Evolutionary conservation across 1,140 invertebrate genomes (phyloP).

Genomic region (Bombyx mandarina): DNA sequence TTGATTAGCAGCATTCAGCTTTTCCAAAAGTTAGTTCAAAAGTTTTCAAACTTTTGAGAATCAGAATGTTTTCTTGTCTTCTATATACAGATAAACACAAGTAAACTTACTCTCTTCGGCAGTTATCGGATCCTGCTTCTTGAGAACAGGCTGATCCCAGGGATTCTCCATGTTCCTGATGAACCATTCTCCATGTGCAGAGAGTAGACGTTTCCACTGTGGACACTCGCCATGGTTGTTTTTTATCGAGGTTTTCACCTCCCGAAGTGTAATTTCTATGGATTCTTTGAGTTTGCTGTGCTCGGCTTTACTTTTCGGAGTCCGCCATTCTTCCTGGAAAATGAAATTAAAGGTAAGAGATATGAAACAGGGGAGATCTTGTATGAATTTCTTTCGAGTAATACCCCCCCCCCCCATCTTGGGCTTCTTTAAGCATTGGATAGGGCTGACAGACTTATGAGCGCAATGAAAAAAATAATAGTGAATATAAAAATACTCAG

Average conservation of each 20-base stretch:
- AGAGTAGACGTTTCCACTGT: slow-evolving; percentile 37
- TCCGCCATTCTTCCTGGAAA: slow-evolving; percentile 49
- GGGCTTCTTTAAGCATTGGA: too few relatives aligned
- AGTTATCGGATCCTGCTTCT: slow-evolving; percentile 32
- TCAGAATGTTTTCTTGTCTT: too few relatives aligned
- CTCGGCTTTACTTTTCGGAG: slow-evolving; percentile 32
- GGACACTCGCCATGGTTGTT: slow-evolving; percentile 16
- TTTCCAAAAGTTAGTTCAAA: too few relatives aligned
- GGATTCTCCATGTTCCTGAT: slow-evolving; percentile 38
- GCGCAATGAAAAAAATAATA: too few relatives aligned
- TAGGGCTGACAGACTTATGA: too few relatives aligned
- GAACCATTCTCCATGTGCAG: slow-evolving; percentile 39
- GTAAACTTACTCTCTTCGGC: slow-evolving; percentile 37
- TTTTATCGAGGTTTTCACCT: slow-evolving; percentile 17
- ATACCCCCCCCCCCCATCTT: too few relatives aligned
- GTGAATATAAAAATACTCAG: too few relatives aligned
- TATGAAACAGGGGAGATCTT: too few relatives aligned
- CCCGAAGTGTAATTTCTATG: slow-evolving; percentile 36
- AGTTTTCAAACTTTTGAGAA: too few relatives aligned
- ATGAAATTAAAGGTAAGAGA: not conserved
- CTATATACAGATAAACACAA: not conserved
- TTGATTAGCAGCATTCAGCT: too few relatives aligned
- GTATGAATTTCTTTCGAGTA: too few relatives aligned
- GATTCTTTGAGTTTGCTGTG: slow-evolving; percentile 34
- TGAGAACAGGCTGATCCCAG: slow-evolving; percentile 58